Evolutionary conservation across 1,140 invertebrate species (phyloP).

Genomic region (Gryon sp.): DNA sequence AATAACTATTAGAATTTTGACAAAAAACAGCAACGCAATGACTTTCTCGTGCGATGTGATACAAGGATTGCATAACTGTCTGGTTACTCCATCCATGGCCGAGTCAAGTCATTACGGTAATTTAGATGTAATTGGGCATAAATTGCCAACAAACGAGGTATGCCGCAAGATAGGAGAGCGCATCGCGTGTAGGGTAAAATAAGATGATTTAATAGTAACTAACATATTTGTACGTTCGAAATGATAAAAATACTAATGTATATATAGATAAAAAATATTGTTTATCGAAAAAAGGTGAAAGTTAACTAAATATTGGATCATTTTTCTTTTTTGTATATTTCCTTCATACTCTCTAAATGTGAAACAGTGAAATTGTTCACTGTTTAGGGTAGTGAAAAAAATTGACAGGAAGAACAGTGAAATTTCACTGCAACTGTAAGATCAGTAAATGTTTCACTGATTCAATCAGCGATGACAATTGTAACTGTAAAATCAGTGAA

Average conservation of each 20-base stretch:
- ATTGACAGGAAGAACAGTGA: too few species aligned
- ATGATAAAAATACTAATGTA: constrained; percentile 10
- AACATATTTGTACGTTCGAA: background rate
- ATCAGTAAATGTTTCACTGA: too few species aligned
- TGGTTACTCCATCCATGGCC: constrained; percentile 65
- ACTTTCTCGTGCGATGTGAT: constrained; percentile 61
- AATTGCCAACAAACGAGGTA: constrained; percentile 63
- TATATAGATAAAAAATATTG: too few species aligned
- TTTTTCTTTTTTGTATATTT: too few species aligned
- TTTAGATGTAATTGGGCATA: constrained; percentile 71
- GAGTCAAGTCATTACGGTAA: constrained; percentile 70
- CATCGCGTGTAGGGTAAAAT: constrained; percentile 39
- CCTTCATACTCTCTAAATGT: too few species aligned
- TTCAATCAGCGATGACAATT: too few species aligned
- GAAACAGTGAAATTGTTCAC: too few species aligned
- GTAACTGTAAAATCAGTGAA: too few species aligned
- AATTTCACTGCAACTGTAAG: too few species aligned
- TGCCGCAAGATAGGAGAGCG: constrained; percentile 40
- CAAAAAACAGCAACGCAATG: constrained; percentile 45
- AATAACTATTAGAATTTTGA: constrained; percentile 53
- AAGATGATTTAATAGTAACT: constrained; percentile 36
- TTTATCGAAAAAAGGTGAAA: too few species aligned
- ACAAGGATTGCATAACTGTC: constrained; percentile 66
- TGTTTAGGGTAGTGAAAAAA: too few species aligned
- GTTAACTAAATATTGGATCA: too few species aligned